Evolutionary conservation across 2,113 vertebrate species (phyloP), one percentile per base, ranked within the genome.

Genomic region (Mesoclemmys tuberculata): DNA sequence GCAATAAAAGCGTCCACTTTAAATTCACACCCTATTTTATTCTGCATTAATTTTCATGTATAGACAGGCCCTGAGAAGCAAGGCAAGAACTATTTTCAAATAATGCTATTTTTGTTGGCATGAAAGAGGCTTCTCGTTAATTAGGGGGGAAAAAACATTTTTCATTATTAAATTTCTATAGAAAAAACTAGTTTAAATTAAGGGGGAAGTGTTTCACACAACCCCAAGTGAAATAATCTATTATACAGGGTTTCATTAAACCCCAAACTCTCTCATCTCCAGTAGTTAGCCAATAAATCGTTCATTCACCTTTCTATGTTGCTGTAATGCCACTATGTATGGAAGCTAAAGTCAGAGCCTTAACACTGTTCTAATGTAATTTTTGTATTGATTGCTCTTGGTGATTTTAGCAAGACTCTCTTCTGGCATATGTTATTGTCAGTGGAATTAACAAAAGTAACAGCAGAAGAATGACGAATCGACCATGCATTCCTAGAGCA

Each of bases 191-290:
- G 55, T 89, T 92, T 90, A 22, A 19, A 71, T 82, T 54, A 27
- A n/a, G 12, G 24, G 54, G 12, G 21, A 56, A 94, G 49, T 49
- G 35, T 82, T 90, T 90, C 56, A 46, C 41, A 64, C 88, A 8
- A 0, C 56, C 52, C 38, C 29, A 54, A 14, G 88, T 48, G 78
- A 95, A 88, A 48, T 82, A 35, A 52, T 85, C 79, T 89, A 61
- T 9, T 90, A 93, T 80, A 90, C 88, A 93, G 88, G 82, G 49
- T 96, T 97, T 92, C 52, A 38, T 88, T 84, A 93, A 92, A 46
- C 22, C 5, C 16, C 71, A 93, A 71, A 85, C 38, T 91, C 26
- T 86, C 41, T 22, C 78, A 86, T 80, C 46, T 85, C 85, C n/a
- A 54, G 0, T 84, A 56, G 29, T 86, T 78, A 94, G 58, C n/a